Conservation (phyloP, 2,888 invertebrate genomes). For the Epirrhoe tristata region DNA sequence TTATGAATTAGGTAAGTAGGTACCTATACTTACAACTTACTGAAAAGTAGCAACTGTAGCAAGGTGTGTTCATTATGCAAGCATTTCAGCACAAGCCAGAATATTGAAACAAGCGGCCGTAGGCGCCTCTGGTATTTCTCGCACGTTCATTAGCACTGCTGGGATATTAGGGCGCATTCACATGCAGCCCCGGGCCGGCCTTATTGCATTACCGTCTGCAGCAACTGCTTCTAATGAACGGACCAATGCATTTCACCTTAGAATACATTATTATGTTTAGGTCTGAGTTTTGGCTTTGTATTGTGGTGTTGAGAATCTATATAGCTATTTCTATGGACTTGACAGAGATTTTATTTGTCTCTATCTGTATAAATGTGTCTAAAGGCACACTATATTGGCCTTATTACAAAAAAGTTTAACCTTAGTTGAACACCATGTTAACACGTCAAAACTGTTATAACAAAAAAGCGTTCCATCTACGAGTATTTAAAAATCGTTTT, state of each 20-base stretch:
- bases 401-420: no score
- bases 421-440: no score
- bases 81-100: conserved; percentile 23
- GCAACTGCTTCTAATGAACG: conserved; percentile 44
- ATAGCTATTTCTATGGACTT: background rate
- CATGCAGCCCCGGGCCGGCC: conserved; percentile 53
- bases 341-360: no score
- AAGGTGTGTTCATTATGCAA: conserved; percentile 33
- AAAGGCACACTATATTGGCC: no score
- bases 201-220: conserved; percentile 57
- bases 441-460: no score
- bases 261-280: background rate
- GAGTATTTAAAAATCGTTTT: no score
- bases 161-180: conserved; percentile 63
- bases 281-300: background rate
- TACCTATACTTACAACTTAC: no score
- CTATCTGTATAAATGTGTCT: no score
- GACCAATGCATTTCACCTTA: conserved; percentile 6
- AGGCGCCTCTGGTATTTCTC: conserved; percentile 43
- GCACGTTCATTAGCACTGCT: conserved; percentile 68
- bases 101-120: conserved; percentile 26
- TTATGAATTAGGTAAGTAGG: no score
- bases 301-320: background rate
- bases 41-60: conserved; percentile 1
- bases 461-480: no score